Percentiles rank a stretch among this genome's conserved stretches.
phyloP scores from a whole-genome alignment of 2,113 vertebrate species.

The Cricetomys ansorgei region DNA sequence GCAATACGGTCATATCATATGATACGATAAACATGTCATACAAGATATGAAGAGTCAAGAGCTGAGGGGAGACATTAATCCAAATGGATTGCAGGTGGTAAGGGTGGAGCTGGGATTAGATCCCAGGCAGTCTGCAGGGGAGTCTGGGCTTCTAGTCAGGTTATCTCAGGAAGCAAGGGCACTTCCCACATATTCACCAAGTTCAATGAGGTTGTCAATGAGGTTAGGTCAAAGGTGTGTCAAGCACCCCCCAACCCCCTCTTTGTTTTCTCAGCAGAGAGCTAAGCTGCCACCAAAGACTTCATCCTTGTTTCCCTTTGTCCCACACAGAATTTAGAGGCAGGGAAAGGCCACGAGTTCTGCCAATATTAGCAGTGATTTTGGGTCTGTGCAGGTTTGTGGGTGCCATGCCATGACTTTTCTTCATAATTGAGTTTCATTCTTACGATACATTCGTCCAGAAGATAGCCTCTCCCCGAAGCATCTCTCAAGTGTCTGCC shows the following conservation, averaged over 20 bases:
- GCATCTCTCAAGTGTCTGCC: neutral
- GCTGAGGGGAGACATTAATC: neutral
- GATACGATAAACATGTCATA: no score
- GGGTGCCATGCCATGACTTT: accelerated
- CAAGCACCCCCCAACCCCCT: neutral
- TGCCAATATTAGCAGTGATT: neutral
- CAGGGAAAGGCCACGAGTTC: neutral
- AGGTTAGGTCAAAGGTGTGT: neutral
- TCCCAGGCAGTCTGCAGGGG: neutral
- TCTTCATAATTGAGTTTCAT: neutral
- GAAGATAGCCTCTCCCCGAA: neutral
- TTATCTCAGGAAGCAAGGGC: neutral
- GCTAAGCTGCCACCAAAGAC: neutral
- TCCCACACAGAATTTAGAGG: neutral
- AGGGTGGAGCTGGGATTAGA: neutral
- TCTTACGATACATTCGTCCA: neutral
- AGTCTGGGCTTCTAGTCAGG: neutral
- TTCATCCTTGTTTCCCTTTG: neutral
- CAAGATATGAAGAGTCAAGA: neutral
- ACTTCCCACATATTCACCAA: neutral
- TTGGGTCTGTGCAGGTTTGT: accelerated
- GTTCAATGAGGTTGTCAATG: neutral
- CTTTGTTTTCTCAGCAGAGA: neutral
- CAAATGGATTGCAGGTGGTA: neutral
- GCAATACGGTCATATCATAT: no score